These are phyloP conservation scores for Eupithecia pulchellata DNA, from an alignment of 2,888 invertebrate species.

Conservation along the genomic window DNA sequence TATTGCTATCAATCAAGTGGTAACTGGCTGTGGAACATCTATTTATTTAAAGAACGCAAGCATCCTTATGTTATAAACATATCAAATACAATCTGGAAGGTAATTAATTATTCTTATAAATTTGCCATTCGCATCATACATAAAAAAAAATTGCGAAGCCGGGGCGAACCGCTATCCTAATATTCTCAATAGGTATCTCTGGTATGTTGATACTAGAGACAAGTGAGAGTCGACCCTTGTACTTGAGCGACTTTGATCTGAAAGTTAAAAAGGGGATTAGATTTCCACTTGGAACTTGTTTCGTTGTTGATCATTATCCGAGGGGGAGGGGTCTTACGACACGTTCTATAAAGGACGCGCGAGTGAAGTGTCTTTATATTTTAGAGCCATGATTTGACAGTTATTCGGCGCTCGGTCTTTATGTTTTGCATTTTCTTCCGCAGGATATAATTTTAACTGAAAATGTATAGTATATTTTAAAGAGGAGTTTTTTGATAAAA, in stretches of 20 bases:
- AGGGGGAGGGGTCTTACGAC: slow-evolving; percentile 11
- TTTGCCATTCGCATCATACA: too few species aligned
- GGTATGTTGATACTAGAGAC: slow-evolving; percentile 50
- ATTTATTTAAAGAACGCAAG: too few species aligned
- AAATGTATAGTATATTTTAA: too few species aligned
- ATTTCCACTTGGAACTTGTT: slow-evolving; percentile 41
- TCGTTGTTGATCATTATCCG: slow-evolving; percentile 41
- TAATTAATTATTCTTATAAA: too few species aligned
- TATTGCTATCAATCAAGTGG: slow-evolving; percentile 68
- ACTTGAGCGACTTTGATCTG: slow-evolving; percentile 59
- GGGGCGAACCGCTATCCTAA: background rate
- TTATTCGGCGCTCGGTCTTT: background rate
- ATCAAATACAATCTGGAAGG: too few species aligned
- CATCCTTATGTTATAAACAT: too few species aligned
- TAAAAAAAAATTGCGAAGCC: too few species aligned
- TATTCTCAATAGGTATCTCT: slow-evolving; percentile 24
- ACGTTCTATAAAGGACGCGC: background rate
- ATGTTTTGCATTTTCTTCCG: background rate
- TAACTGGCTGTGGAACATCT: slow-evolving; percentile 27
- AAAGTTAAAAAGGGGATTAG: slow-evolving; percentile 54
- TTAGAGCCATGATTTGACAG: background rate
- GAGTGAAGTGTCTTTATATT: background rate
- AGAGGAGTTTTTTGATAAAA: too few species aligned
- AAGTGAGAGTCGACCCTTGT: slow-evolving; percentile 53
- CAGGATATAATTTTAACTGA: too few species aligned